Percentiles rank a stretch among this genome's conserved stretches.
These are phyloP conservation scores for Byasa hedistus DNA, from an alignment of 2,888 invertebrate species.

Conservation along the genomic window DNA sequence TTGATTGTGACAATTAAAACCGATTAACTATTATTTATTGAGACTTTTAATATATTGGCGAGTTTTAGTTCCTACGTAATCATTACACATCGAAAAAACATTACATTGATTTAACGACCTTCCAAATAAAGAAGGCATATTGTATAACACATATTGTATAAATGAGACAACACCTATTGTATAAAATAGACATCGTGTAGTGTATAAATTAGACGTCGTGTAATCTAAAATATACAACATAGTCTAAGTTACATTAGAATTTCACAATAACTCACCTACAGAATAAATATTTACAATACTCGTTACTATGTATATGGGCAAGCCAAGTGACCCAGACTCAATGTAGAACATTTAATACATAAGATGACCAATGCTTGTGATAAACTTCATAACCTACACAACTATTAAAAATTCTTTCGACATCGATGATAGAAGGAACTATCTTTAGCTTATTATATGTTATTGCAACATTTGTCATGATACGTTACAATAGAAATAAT, in stretches of 20 bases:
- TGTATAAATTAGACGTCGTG: neutral
- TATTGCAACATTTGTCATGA: neutral
- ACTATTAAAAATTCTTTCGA: neutral
- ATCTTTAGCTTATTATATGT: neutral
- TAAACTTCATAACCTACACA: neutral
- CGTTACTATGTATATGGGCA: neutral
- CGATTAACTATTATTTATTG: slow-evolving; percentile 1
- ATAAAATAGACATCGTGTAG: too few species aligned
- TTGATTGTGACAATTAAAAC: neutral
- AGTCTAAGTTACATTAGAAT: neutral
- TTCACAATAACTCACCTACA: neutral
- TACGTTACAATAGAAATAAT: too few species aligned
- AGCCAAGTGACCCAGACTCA: neutral
- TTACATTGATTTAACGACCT: neutral
- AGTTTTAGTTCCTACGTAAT: slow-evolving; percentile 9
- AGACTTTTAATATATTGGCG: neutral
- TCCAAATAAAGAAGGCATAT: neutral
- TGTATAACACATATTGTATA: neutral
- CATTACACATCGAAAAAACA: neutral
- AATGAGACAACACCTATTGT: neutral
- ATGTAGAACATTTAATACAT: neutral
- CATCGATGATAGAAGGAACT: neutral
- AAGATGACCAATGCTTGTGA: neutral
- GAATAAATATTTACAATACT: neutral
- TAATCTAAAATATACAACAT: too few species aligned